Evolutionary conservation across 2,888 invertebrate genomes (phyloP).

Genomic region (Zygaena filipendulae): DNA sequence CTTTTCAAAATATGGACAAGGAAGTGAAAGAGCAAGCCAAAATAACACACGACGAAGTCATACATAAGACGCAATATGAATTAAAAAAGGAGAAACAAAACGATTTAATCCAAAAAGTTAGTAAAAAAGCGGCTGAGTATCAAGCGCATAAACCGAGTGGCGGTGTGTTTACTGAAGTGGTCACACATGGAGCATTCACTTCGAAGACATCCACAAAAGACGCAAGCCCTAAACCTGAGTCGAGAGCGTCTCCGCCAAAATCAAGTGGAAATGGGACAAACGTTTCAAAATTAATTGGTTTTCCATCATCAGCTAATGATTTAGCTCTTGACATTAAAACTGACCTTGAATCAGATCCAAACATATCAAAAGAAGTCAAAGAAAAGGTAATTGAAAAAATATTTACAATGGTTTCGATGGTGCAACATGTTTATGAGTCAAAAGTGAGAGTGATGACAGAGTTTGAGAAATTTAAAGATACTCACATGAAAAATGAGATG

Average conservation of each 20-base stretch:
- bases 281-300: constrained; percentile 44
- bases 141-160: constrained; percentile 49
- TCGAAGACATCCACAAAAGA: constrained; percentile 35
- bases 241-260: constrained; percentile 20
- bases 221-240: constrained; percentile 28
- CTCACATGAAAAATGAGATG: constrained; percentile 45
- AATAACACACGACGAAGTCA: constrained; percentile 36
- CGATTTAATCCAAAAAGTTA: constrained; percentile 46
- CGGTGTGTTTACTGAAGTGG: constrained; percentile 56
- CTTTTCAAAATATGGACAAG: constrained; percentile 28
- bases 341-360: constrained; percentile 54
- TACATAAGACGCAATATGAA: constrained; percentile 41
- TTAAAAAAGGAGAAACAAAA: constrained; percentile 50
- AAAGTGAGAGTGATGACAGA: constrained; percentile 56
- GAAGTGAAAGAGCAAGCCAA: constrained; percentile 21
- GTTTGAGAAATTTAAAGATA: constrained; percentile 55
- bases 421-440: constrained; percentile 56
- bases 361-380: constrained; percentile 48
- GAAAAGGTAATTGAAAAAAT: constrained; percentile 55
- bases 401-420: constrained; percentile 53
- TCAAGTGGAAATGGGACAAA: constrained; percentile 28
- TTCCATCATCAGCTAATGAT: constrained; percentile 59
- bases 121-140: constrained; percentile 51
- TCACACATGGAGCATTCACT: constrained; percentile 54
- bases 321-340: constrained; percentile 55